phyloP scores from a whole-genome alignment of 2,888 invertebrate genomes.

The Suillia variegata region DNA sequence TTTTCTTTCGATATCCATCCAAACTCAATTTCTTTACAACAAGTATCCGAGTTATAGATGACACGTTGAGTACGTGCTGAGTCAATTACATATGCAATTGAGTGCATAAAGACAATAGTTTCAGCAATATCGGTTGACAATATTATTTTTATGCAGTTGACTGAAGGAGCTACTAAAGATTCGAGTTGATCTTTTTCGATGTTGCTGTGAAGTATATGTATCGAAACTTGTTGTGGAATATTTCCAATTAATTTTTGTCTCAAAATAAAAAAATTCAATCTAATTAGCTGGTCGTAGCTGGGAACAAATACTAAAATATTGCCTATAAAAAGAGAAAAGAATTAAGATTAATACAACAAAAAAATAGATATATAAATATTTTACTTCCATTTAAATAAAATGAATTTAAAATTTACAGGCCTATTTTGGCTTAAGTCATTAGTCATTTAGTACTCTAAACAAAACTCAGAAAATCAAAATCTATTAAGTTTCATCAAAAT shows the following conservation, averaged over 20 bases:
- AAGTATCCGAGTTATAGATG: slow-evolving; percentile 25
- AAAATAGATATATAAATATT: too few species aligned
- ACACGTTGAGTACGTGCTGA: slow-evolving; percentile 64
- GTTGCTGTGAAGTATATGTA: slow-evolving; percentile 74
- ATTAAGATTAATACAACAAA: too few species aligned
- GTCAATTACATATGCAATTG: slow-evolving; percentile 89
- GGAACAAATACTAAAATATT: slow-evolving; percentile 87
- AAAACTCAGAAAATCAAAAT: too few species aligned
- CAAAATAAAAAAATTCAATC: slow-evolving; percentile 69
- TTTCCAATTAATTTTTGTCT: slow-evolving; percentile 52
- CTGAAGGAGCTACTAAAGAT: slow-evolving; percentile 71
- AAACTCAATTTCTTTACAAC: slow-evolving; percentile 32
- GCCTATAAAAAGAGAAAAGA: slow-evolving; percentile 61
- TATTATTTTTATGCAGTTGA: slow-evolving; percentile 73
- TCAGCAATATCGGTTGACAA: slow-evolving; percentile 93
- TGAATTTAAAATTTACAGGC: too few species aligned
- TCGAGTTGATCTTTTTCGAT: slow-evolving; percentile 86
- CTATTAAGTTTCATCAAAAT: too few species aligned
- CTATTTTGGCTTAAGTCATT: too few species aligned
- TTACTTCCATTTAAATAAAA: too few species aligned
- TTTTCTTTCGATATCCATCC: slow-evolving; percentile 77
- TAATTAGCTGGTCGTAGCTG: slow-evolving; percentile 88
- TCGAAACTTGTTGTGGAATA: slow-evolving; percentile 31
- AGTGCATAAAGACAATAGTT: slow-evolving; percentile 88
- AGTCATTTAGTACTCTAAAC: too few species aligned